These are phyloP conservation scores for Agapornis roseicollis DNA, from an alignment of 2,113 vertebrate species.

Conservation along the genomic window DNA sequence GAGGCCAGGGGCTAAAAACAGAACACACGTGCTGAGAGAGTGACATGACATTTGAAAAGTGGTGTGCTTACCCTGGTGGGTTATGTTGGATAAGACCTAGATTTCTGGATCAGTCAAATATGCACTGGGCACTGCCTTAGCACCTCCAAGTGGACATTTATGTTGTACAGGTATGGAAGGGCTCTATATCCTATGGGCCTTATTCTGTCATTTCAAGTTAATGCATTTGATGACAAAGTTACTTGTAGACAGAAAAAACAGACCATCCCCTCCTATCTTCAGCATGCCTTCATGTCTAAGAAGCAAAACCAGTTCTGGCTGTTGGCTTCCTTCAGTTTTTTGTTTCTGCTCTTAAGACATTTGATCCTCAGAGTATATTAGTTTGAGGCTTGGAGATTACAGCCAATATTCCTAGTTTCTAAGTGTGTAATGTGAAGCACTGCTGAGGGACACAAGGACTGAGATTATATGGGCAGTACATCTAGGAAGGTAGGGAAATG, in stretches of 20 bases:
- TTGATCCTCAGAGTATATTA: not conserved
- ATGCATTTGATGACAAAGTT: not conserved
- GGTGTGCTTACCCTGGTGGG: not conserved
- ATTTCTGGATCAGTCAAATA: not conserved
- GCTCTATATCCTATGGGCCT: not conserved
- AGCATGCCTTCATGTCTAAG: not conserved
- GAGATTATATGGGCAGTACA: not conserved
- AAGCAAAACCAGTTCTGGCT: not conserved
- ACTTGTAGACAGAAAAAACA: not conserved
- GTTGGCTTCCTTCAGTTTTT: not conserved
- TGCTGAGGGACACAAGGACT: not conserved
- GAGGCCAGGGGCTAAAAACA: not conserved
- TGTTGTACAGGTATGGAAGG: not conserved
- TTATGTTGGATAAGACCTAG: not conserved
- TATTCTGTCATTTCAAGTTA: not conserved
- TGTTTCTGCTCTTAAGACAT: not conserved
- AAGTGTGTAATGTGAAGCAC: not conserved
- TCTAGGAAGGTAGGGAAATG: not conserved
- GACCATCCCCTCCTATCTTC: not conserved
- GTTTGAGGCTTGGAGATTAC: not conserved
- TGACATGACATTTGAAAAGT: not conserved
- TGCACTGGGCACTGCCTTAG: not conserved
- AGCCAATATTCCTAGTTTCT: not conserved
- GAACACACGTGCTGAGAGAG: not conserved
- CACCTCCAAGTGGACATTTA: not conserved